A percentile compares a stretch with the other conserved stretches of the same genome.
phyloP scores from a whole-genome alignment of 2,888 invertebrate species.

The Megamerina dolium region DNA sequence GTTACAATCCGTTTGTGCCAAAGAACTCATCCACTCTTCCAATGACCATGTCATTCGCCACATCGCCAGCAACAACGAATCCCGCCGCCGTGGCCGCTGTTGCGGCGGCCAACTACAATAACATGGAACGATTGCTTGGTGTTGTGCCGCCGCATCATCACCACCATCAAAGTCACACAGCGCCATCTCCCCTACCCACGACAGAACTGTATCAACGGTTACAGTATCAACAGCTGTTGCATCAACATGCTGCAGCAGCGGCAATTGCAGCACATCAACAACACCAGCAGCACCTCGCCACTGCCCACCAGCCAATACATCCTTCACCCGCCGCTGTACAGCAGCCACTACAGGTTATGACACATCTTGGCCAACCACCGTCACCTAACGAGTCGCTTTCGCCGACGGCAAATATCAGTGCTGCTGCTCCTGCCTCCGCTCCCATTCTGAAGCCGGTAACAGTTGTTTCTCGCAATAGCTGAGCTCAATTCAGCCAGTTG shows the following conservation, averaged over 20 bases:
- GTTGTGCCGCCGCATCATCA: too few species aligned
- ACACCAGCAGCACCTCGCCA: slow-evolving; percentile 30
- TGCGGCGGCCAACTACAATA: slow-evolving; percentile 34
- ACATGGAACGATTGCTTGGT: slow-evolving; percentile 32
- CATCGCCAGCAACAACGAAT: slow-evolving; percentile 43
- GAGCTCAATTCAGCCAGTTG: too few species aligned
- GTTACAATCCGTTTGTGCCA: slow-evolving; percentile 59
- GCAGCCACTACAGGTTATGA: slow-evolving; percentile 36
- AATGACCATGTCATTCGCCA: slow-evolving; percentile 38
- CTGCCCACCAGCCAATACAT: slow-evolving; percentile 42
- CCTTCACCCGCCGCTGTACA: slow-evolving; percentile 31
- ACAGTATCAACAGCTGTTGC: slow-evolving; percentile 50
- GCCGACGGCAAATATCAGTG: slow-evolving; percentile 30
- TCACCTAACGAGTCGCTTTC: slow-evolving; percentile 25
- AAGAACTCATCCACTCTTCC: slow-evolving; percentile 44
- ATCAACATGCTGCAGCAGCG: slow-evolving; percentile 48
- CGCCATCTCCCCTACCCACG: slow-evolving; percentile 45
- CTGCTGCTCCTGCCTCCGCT: slow-evolving; percentile 26
- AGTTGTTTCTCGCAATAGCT: slow-evolving; percentile 54
- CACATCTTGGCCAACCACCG: slow-evolving; percentile 39
- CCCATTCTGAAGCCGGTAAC: slow-evolving; percentile 54
- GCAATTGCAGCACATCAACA: slow-evolving; percentile 48
- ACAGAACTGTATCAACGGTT: slow-evolving; percentile 52
- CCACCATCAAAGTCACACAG: slow-evolving; percentile 24
- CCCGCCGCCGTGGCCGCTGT: slow-evolving; percentile 34